A percentile compares a stretch with the other conserved stretches of the same genome.
Conservation (phyloP, 2,797 vertebrate species). For the Crotalus adamanteus region DNA sequence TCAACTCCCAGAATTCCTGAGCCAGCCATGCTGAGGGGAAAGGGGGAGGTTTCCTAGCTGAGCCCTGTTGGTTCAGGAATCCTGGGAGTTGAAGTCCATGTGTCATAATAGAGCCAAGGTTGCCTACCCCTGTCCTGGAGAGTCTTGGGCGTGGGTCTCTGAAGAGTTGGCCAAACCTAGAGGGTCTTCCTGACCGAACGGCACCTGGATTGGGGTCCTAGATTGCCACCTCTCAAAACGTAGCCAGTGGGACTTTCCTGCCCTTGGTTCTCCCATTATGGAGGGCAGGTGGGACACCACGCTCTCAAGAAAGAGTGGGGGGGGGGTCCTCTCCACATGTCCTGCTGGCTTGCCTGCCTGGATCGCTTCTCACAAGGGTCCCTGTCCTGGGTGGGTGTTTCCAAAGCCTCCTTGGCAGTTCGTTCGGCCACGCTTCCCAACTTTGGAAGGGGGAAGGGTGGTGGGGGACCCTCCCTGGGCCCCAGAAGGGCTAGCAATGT, state of each 20-base stretch:
- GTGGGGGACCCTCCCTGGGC: not conserved
- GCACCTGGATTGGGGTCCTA: not conserved
- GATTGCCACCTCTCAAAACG: not conserved
- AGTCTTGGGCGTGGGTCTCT: rapidly evolving
- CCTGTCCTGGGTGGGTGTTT: not conserved
- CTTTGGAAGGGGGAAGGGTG: not conserved
- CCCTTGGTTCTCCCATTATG: no score
- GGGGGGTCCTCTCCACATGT: not conserved
- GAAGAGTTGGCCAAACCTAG: not conserved
- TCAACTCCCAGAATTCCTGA: no score
- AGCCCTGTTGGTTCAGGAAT: no score
- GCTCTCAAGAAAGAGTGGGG: not conserved
- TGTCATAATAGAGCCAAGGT: no score
- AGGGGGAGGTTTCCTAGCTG: no score
- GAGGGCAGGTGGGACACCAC: not conserved
- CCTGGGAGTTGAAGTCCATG: no score
- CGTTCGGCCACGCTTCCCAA: not conserved
- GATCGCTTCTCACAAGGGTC: no score
- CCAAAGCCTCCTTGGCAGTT: not conserved
- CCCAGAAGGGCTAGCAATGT: rapidly evolving
- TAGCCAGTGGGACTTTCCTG: not conserved
- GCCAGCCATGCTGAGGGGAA: no score
- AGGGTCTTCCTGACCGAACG: not conserved
- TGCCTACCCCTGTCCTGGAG: no score
- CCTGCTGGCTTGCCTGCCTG: not conserved